A percentile compares a stretch with the other conserved stretches of the same genome.
phyloP scores from a whole-genome alignment of 2,113 vertebrate species.

The Orycteropus afer region DNA sequence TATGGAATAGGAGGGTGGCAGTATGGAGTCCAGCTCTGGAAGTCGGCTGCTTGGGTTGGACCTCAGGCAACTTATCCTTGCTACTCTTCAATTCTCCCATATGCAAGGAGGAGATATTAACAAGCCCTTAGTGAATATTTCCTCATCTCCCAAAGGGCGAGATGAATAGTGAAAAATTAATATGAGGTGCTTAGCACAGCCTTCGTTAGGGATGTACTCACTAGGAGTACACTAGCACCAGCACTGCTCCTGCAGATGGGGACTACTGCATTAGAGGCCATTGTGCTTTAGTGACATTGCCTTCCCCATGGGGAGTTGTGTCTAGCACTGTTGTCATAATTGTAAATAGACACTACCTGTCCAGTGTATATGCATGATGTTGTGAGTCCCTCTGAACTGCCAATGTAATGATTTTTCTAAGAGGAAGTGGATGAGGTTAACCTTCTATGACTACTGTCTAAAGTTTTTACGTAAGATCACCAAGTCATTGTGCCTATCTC shows the following conservation, averaged over 20 bases:
- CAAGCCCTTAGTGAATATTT: background rate
- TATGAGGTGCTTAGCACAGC: background rate
- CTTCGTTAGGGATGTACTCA: background rate
- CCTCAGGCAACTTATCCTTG: background rate
- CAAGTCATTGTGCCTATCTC: background rate
- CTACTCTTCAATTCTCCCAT: background rate
- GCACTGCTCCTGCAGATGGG: background rate
- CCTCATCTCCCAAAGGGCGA: background rate
- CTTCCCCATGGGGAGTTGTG: background rate
- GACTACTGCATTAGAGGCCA: background rate
- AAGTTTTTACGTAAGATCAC: background rate
- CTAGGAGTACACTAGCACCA: fast-evolving
- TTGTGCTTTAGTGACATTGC: background rate
- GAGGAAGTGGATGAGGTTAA: background rate
- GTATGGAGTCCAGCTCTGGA: no score
- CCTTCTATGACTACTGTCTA: background rate
- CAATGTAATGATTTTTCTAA: background rate
- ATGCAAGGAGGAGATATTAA: no score
- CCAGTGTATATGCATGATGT: background rate
- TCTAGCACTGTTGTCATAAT: no score
- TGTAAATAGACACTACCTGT: background rate
- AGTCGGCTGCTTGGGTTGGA: no score
- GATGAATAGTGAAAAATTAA: background rate
- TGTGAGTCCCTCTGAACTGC: background rate
- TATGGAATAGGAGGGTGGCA: no score